Percentiles rank a stretch among this genome's conserved stretches.
These are phyloP conservation scores for Camponotus pennsylvanicus DNA, from an alignment of 1,140 invertebrate species.

Conservation along the genomic window DNA sequence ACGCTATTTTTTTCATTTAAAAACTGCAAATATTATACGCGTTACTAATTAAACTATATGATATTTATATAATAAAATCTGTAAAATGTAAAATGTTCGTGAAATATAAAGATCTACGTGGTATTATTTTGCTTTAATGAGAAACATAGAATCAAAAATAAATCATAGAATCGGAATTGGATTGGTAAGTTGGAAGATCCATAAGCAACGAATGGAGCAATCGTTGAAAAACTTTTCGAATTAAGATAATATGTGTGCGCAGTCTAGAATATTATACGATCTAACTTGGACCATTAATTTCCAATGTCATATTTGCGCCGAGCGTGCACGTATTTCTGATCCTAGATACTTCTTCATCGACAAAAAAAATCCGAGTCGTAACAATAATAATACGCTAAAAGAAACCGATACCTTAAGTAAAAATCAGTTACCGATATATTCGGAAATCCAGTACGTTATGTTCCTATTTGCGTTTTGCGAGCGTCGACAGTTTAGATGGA, in stretches of 20 bases:
- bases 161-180: conserved; percentile 33
- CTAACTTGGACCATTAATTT: conserved; percentile 50
- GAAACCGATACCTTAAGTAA: conserved; percentile 3
- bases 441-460: not conserved
- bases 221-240: conserved; percentile 49
- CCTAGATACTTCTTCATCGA: not conserved
- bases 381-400: conserved; percentile 32
- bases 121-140: not conserved
- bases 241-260: conserved; percentile 54
- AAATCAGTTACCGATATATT: conserved; percentile 29
- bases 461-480: conserved; percentile 29
- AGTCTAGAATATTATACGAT: conserved; percentile 46
- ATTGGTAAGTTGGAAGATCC: conserved; percentile 40
- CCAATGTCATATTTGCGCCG: conserved; percentile 7
- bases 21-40: not conserved
- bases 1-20: conserved; percentile 8
- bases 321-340: conserved; percentile 8
- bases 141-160: conserved; percentile 7
- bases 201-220: conserved; percentile 28
- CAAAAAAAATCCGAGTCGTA: not conserved
- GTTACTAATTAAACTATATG: not conserved
- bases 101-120: not conserved
- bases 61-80: not conserved
- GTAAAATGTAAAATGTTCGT: not conserved
- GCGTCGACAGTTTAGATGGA: not conserved